A percentile compares a stretch with the other conserved stretches of the same genome.
phyloP scores from a whole-genome alignment of 2,113 vertebrate species.

The Poeciliopsis occidentalis region DNA sequence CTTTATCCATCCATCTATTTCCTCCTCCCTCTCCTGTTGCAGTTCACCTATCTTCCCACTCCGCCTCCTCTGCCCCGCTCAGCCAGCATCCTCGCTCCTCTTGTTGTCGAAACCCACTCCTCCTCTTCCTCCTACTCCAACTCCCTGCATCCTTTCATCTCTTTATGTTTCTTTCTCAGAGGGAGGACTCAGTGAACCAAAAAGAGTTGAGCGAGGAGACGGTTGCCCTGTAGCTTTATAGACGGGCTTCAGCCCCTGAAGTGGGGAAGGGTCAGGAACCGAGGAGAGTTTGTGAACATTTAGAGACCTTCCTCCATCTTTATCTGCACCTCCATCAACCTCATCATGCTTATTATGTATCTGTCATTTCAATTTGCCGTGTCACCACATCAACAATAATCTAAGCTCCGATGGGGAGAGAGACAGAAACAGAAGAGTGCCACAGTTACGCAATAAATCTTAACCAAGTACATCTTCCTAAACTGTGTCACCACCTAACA shows the following conservation, averaged over 20 bases:
- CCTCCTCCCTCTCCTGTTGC: constrained; percentile 57
- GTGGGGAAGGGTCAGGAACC: constrained; percentile 25
- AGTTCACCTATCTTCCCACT: constrained; percentile 71
- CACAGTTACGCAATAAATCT: constrained; percentile 76
- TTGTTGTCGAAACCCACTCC: constrained; percentile 55
- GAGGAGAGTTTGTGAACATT: constrained; percentile 42
- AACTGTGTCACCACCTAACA: constrained; percentile 75
- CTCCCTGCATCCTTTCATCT: constrained; percentile 52
- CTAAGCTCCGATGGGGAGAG: constrained; percentile 53
- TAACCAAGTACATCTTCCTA: constrained; percentile 71
- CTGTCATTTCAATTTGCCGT: constrained; percentile 53
- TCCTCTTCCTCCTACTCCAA: constrained; percentile 37
- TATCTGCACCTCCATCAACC: constrained; percentile 20
- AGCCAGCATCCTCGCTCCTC: constrained; percentile 59
- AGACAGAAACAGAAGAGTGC: constrained; percentile 3
- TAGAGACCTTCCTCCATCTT: constrained; percentile 30
- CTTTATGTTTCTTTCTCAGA: constrained; percentile 61
- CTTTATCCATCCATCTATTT: constrained; percentile 46
- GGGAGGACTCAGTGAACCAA: constrained; percentile 67
- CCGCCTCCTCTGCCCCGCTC: constrained; percentile 62
- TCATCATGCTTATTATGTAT: constrained; percentile 45
- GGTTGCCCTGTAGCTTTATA: constrained; percentile 54
- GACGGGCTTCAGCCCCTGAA: constrained; percentile 31
- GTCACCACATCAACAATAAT: constrained; percentile 67
- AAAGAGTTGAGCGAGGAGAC: constrained; percentile 52